Evolutionary conservation across 2,113 vertebrate genomes (phyloP), one percentile per base, ranked within the genome.

Genomic region (Gymnocephalus cernua): DNA sequence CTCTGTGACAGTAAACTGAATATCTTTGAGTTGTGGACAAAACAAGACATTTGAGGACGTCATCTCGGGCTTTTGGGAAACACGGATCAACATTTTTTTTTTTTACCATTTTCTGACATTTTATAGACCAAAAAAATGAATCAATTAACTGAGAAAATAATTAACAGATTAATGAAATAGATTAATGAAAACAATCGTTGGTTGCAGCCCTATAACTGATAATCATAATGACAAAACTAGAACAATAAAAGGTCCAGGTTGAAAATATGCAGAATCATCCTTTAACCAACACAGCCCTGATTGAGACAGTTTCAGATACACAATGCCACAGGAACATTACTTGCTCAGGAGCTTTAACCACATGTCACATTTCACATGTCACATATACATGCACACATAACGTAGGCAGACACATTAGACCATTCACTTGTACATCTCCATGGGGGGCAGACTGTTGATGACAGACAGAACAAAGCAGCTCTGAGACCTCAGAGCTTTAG

Each of bases 401-500:
- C 27, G 38, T 38, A n/a, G 45, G 61, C 57, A 68, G 44, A 76
- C 51, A 51, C 66, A 67, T 32, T 13, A 27, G 25, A 38, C 41
- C 32, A 21, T 21, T 56, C 66, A 63, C n/a, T 48, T 67, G 27
- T 71, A 41, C 64, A 69, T 50, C 73, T 79, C 82, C 64, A 62
- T 35, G 67, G 87, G 83, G 66, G 76, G 70, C 72, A 74, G 53
- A 69, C 80, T 71, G 66, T 58, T 73, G 54, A 82, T 66, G 79
- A 59, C 76, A 76, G 57, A 76, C 61, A 18, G 67, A 64, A 89
- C 87, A 92, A 87, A 88, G 80, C 80, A 48, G 21, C 64, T 15
- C 72, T 23, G 65, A 80, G 74, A 69, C 74, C 70, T 45, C 44
- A 45, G 59, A 45, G 65, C 64, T 61, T 84, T 65, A 71, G 77